phyloP scores from a whole-genome alignment of 1,140 invertebrate species.

The Mercenaria mercenaria region DNA sequence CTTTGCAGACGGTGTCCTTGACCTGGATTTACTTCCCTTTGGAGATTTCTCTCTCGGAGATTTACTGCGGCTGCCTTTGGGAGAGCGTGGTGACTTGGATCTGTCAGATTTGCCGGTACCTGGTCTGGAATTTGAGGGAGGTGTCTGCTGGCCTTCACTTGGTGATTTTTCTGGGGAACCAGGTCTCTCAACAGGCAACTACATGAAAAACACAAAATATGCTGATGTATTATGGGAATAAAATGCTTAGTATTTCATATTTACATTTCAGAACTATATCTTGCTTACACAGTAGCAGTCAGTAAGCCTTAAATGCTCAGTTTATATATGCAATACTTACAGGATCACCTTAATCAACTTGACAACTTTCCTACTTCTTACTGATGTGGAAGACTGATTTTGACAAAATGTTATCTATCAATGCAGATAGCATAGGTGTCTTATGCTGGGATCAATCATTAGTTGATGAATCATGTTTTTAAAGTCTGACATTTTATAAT shows the following conservation, averaged over 20 bases:
- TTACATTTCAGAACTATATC: not conserved
- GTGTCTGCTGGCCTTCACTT: conserved; percentile 66
- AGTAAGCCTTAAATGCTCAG: too few species aligned
- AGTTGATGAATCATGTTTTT: too few species aligned
- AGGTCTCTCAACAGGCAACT: conserved; percentile 80
- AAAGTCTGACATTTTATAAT: too few species aligned
- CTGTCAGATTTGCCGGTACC: conserved; percentile 70
- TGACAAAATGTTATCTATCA: too few species aligned
- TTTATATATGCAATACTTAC: too few species aligned
- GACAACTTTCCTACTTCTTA: too few species aligned
- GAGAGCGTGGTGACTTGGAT: conserved; percentile 71
- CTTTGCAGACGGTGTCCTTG: conserved; percentile 80
- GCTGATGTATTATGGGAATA: not conserved
- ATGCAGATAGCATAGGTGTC: too few species aligned
- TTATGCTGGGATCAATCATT: too few species aligned
- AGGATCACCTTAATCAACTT: too few species aligned
- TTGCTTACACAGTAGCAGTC: too few species aligned
- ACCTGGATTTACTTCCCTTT: conserved; percentile 78
- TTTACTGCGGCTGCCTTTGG: conserved; percentile 69
- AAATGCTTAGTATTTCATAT: not conserved
- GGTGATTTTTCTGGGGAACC: conserved; percentile 73
- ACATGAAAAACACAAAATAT: not conserved
- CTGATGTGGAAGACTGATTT: too few species aligned
- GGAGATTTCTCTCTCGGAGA: conserved; percentile 77
- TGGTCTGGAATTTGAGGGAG: conserved; percentile 65